A percentile compares a stretch with the other conserved stretches of the same genome.
Conservation (phyloP, 2,113 vertebrate species). For the Aramus guarauna region DNA sequence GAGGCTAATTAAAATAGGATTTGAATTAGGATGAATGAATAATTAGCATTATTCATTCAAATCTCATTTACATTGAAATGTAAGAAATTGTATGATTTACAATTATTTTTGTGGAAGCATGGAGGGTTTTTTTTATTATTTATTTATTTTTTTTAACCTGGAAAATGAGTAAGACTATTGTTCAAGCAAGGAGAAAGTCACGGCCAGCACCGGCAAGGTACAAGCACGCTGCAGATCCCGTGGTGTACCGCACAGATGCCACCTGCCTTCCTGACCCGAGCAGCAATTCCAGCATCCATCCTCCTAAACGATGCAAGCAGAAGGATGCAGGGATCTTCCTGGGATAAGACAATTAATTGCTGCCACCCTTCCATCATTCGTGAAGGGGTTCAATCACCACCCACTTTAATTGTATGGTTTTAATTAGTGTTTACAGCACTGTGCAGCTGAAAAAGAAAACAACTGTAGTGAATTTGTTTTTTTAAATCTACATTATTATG, state of each 20-base stretch:
- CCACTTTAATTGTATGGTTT: not conserved
- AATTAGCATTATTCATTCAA: conserved; percentile 37
- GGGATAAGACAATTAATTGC: not conserved
- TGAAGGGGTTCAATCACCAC: not conserved
- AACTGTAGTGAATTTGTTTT: not conserved
- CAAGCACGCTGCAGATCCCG: not conserved
- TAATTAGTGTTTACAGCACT: not conserved
- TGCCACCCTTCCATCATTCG: accelerated
- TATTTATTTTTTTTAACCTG: not conserved
- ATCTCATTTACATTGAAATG: conserved; percentile 30
- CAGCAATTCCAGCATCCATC: not conserved
- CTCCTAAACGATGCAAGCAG: accelerated
- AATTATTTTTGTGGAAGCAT: not conserved
- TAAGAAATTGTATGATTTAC: not conserved
- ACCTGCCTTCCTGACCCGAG: not conserved
- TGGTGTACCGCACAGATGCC: accelerated
- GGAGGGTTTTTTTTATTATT: not conserved
- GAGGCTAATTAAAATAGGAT: conserved; percentile 30
- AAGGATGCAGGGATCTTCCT: not conserved
- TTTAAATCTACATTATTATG: not conserved
- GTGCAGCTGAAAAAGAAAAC: not conserved
- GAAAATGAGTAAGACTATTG: not conserved
- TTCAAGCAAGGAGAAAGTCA: accelerated
- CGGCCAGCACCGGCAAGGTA: not conserved
- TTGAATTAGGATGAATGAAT: conserved; percentile 44